Percentiles rank a stretch among this genome's conserved stretches.
Conservation (phyloP, 2,888 invertebrate genomes). For the Saturnia japonica region DNA sequence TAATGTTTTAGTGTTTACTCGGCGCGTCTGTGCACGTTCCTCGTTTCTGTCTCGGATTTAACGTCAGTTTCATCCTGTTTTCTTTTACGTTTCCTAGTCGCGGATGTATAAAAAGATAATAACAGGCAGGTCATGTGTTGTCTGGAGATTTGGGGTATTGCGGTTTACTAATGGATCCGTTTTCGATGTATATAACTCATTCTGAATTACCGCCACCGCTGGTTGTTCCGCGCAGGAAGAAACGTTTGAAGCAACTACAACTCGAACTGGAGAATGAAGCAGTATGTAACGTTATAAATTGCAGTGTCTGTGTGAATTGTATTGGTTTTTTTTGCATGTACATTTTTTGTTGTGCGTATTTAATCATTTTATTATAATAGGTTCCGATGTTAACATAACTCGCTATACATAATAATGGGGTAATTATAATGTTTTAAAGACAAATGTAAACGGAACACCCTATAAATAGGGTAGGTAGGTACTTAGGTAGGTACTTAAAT, state of each 20-base stretch:
- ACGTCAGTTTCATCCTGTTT: conserved; percentile 60
- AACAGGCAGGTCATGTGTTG: conserved; percentile 42
- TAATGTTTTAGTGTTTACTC: conserved; percentile 66
- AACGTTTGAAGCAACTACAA: conserved; percentile 69
- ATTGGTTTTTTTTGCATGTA: conserved; percentile 28
- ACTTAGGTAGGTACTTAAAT: too few relatives aligned
- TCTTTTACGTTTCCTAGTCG: conserved; percentile 40
- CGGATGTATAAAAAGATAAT: conserved; percentile 49
- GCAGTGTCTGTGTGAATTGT: conserved; percentile 28
- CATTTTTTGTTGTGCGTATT: conserved; percentile 36
- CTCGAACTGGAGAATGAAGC: conserved; percentile 58
- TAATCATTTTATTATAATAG: conserved; percentile 26
- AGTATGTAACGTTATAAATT: conserved; percentile 40
- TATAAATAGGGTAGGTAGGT: too few relatives aligned
- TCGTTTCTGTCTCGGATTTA: conserved; percentile 49
- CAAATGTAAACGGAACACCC: too few relatives aligned
- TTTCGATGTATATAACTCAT: conserved; percentile 72
- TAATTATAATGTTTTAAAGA: conserved; percentile 1
- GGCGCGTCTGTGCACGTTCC: conserved; percentile 45
- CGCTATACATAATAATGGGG: not conserved
- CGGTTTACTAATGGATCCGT: conserved; percentile 63
- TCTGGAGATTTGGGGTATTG: conserved; percentile 36
- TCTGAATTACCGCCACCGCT: conserved; percentile 70
- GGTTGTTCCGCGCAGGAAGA: conserved; percentile 72
- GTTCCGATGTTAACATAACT: not conserved